Conservation (phyloP, 2,113 vertebrate species). For the Austrofundulus limnaeus region DNA sequence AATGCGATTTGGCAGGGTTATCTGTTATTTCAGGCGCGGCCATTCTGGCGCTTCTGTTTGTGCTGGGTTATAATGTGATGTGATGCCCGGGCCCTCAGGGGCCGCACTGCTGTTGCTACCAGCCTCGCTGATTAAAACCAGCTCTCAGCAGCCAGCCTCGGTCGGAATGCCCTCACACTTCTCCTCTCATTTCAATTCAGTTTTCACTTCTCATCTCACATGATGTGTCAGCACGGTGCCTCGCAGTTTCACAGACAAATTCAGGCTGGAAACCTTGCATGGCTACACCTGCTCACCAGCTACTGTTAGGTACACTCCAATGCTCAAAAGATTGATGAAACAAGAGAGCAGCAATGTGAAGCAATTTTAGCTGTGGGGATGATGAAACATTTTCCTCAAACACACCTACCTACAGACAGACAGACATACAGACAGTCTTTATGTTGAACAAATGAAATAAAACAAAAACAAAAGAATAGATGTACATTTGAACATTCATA, state of each 20-base stretch:
- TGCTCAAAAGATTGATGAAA: background rate
- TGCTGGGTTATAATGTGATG: slow-evolving; percentile 61
- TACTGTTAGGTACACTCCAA: too few species aligned
- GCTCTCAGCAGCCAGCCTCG: slow-evolving; percentile 53
- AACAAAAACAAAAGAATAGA: too few species aligned
- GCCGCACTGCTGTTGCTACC: slow-evolving; percentile 59
- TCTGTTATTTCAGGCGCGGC: slow-evolving; percentile 69
- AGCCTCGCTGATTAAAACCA: slow-evolving; percentile 66
- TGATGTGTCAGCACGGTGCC: slow-evolving; percentile 15
- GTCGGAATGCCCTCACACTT: slow-evolving; percentile 47
- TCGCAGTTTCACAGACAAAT: slow-evolving; percentile 25
- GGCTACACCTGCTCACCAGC: slow-evolving; percentile 2
- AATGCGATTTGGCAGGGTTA: slow-evolving; percentile 70
- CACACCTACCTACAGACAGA: too few species aligned
- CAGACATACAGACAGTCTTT: too few species aligned
- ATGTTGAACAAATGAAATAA: too few species aligned
- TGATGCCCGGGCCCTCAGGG: slow-evolving; percentile 62
- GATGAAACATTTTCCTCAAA: too few species aligned
- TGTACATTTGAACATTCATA: too few species aligned
- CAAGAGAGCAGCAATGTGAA: too few species aligned
- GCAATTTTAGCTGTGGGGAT: too few species aligned
- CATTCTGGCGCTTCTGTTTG: slow-evolving; percentile 65
- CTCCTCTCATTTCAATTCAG: slow-evolving; percentile 51
- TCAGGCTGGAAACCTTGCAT: slow-evolving; percentile 25
- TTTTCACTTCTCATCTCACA: slow-evolving; percentile 48